A percentile compares a stretch with the other conserved stretches of the same genome.
phyloP scores from a whole-genome alignment of 2,113 vertebrate species.

The Axis porcinus region DNA sequence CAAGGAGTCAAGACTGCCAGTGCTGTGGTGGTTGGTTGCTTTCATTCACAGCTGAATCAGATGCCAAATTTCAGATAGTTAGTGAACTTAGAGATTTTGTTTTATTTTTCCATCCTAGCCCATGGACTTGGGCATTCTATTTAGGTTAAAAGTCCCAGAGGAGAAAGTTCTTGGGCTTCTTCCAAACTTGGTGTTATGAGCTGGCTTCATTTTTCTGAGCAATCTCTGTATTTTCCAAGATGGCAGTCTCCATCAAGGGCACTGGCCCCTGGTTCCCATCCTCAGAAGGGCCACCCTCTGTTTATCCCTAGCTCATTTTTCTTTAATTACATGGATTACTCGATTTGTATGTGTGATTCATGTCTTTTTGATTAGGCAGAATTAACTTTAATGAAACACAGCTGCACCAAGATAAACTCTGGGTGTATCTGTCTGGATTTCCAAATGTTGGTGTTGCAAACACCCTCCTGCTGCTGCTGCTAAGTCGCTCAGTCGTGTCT shows the following conservation, averaged over 20 bases:
- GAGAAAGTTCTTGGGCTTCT: neutral
- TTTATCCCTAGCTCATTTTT: conserved; percentile 52
- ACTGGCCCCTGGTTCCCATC: neutral
- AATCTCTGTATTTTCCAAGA: neutral
- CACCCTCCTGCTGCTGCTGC: neutral
- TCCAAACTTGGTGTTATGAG: neutral
- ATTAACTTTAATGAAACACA: conserved; percentile 58
- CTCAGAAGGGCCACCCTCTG: neutral
- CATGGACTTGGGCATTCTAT: neutral
- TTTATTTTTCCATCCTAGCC: neutral
- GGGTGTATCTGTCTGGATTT: neutral
- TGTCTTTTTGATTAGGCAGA: conserved; percentile 44
- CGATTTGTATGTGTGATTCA: conserved; percentile 47
- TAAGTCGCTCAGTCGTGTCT: no score
- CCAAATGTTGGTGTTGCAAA: neutral
- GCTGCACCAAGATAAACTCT: conserved; percentile 13
- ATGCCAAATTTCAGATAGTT: neutral
- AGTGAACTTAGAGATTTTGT: neutral
- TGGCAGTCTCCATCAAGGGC: neutral
- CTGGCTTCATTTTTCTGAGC: neutral
- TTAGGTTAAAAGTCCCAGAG: neutral
- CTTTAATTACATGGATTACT: conserved; percentile 51
- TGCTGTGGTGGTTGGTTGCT: neutral
- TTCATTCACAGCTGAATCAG: neutral
- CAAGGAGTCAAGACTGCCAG: neutral